These are phyloP conservation scores for Creontiades dilutus DNA, from an alignment of 2,888 invertebrate species.

Conservation along the genomic window DNA sequence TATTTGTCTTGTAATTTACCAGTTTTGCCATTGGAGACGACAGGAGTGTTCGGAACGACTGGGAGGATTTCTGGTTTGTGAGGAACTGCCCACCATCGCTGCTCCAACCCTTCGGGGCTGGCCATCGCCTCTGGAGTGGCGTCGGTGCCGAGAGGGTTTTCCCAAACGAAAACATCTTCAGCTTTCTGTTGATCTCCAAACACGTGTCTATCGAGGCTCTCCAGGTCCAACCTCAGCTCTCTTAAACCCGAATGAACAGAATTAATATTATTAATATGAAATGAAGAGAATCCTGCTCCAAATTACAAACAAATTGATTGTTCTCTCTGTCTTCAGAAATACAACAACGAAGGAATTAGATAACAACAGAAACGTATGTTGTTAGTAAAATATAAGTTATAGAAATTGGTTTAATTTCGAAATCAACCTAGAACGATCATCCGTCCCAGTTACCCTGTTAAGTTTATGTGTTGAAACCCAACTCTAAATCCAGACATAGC, in stretches of 20 bases:
- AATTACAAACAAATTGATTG: too few relatives aligned
- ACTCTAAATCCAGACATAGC: too few relatives aligned
- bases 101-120: conserved; percentile 80
- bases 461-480: too few relatives aligned
- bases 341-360: too few relatives aligned
- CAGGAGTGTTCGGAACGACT: conserved; percentile 65
- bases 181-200: conserved; percentile 81
- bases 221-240: conserved; percentile 89
- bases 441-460: too few relatives aligned
- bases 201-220: conserved; percentile 90
- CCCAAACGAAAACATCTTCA: conserved; percentile 87
- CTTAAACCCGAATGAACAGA: conserved; percentile 77
- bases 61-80: conserved; percentile 46
- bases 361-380: too few relatives aligned
- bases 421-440: too few relatives aligned
- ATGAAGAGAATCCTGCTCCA: too few relatives aligned
- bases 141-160: conserved; percentile 84
- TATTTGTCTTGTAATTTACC: conserved; percentile 40
- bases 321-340: too few relatives aligned
- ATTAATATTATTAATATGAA: too few relatives aligned
- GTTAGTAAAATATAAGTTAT: too few relatives aligned
- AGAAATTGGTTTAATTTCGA: too few relatives aligned
- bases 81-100: conserved; percentile 59
- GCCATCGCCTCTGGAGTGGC: conserved; percentile 83
- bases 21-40: conserved; percentile 66